A percentile compares a stretch with the other conserved stretches of the same genome.
Conservation (phyloP, 92 coral and sea anemone genomes). For the Siderastrea siderea region DNA sequence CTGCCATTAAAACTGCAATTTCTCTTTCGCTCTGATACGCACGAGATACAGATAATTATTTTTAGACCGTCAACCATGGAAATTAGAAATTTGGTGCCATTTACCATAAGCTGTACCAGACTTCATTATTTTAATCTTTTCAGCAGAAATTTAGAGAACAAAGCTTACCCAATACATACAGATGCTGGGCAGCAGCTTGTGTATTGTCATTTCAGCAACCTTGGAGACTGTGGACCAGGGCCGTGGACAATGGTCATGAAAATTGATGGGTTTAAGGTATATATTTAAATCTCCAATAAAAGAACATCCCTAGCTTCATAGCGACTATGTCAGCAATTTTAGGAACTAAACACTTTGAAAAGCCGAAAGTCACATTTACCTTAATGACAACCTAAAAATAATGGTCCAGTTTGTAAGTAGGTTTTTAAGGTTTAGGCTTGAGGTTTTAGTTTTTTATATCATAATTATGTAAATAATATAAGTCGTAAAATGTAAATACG, state of each 20-base stretch:
- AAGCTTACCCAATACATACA: neutral
- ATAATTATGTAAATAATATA: too few relatives aligned
- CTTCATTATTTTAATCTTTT: neutral
- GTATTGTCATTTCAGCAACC: conserved; percentile 30
- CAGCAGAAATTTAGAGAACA: conserved; percentile 3
- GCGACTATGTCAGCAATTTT: too few relatives aligned
- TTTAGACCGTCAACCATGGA: too few relatives aligned
- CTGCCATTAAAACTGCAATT: too few relatives aligned
- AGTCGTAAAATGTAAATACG: too few relatives aligned
- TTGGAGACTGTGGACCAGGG: conserved; percentile 26
- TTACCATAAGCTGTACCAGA: neutral
- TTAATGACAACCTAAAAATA: too few relatives aligned
- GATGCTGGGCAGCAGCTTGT: conserved; percentile 14
- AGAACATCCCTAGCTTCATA: neutral
- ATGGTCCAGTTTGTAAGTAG: too few relatives aligned
- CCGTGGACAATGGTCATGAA: conserved; percentile 54
- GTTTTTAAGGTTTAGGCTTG: too few relatives aligned
- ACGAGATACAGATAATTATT: too few relatives aligned
- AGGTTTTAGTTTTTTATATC: too few relatives aligned
- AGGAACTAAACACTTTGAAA: neutral
- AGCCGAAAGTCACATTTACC: too few relatives aligned
- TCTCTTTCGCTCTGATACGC: too few relatives aligned
- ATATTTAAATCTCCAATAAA: neutral
- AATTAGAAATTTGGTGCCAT: neutral
- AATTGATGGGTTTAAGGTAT: conserved; percentile 10